Evolutionary conservation across 2,113 vertebrate species (phyloP).

Genomic region (Coreoperca whiteheadi): DNA sequence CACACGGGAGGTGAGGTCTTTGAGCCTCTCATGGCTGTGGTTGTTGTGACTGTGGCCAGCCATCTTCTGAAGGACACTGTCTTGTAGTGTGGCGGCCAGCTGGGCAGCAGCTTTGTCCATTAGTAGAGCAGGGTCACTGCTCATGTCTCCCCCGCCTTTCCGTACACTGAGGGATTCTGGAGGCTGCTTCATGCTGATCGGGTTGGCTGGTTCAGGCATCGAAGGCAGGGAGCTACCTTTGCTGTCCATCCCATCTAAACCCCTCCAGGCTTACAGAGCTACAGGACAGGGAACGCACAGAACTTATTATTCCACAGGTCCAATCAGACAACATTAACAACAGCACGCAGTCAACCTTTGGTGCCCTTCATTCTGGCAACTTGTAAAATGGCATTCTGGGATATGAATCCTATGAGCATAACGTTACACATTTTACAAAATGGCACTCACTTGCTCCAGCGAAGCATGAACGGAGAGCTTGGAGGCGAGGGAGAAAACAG

Average conservation of each 20-base stretch:
- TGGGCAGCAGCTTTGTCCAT: slow-evolving; percentile 90
- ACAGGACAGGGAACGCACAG: slow-evolving; percentile 28
- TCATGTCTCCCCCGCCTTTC: slow-evolving; percentile 88
- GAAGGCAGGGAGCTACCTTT: slow-evolving; percentile 89
- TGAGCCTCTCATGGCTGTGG: slow-evolving; percentile 89
- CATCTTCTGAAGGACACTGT: slow-evolving; percentile 91
- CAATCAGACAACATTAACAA: neutral
- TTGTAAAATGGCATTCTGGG: slow-evolving; percentile 32
- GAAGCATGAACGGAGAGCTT: slow-evolving; percentile 42
- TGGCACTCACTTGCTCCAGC: slow-evolving; percentile 64
- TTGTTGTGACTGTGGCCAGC: slow-evolving; percentile 86
- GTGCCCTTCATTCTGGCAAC: neutral
- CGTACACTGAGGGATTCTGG: slow-evolving; percentile 89
- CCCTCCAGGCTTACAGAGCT: slow-evolving; percentile 69
- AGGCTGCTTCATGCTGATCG: slow-evolving; percentile 93
- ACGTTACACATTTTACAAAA: slow-evolving; percentile 65
- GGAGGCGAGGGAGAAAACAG: slow-evolving; percentile 49
- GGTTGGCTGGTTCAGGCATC: slow-evolving; percentile 87
- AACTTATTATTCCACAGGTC: slow-evolving; percentile 33
- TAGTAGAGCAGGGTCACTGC: slow-evolving; percentile 89
- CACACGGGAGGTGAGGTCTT: slow-evolving; percentile 93
- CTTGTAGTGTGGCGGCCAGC: slow-evolving; percentile 90
- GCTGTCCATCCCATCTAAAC: slow-evolving; percentile 84
- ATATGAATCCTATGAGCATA: slow-evolving; percentile 29
- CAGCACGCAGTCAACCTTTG: neutral